Conservation (phyloP, 2,797 vertebrate genomes). For the Coracias cyanogaster region DNA sequence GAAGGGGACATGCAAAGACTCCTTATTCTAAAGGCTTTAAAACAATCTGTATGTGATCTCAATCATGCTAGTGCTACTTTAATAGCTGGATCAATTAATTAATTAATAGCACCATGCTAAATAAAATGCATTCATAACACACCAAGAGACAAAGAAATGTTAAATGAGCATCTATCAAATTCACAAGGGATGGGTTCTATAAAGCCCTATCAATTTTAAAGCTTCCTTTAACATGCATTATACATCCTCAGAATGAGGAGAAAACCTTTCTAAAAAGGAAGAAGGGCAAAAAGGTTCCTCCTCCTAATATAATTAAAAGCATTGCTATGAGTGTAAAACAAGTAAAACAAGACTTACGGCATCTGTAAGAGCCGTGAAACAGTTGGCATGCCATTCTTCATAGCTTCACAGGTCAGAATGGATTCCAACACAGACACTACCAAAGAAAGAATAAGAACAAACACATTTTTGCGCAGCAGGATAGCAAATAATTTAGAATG, state of each 20-base stretch:
- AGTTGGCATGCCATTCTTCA: conserved; percentile 93
- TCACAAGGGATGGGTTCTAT: not conserved
- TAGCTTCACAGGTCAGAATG: conserved; percentile 93
- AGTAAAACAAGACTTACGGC: conserved; percentile 85
- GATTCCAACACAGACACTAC: conserved; percentile 93
- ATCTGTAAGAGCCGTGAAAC: conserved; percentile 91
- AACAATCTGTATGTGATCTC: not conserved
- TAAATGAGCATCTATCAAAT: not conserved
- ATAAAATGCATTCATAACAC: not conserved
- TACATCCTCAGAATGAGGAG: not conserved
- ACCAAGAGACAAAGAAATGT: not conserved
- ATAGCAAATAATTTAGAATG: conserved; percentile 36
- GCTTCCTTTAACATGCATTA: not conserved
- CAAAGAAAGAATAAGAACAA: conserved; percentile 64
- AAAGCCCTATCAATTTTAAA: not conserved
- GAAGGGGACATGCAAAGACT: not conserved
- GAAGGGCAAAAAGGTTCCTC: not conserved
- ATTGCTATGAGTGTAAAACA: not conserved
- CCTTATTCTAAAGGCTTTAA: not conserved
- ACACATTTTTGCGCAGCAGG: conserved; percentile 68
- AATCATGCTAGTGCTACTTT: not conserved
- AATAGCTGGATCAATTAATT: not conserved
- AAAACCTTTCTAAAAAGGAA: not conserved
- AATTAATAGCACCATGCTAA: not conserved
- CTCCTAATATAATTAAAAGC: not conserved